Evolutionary conservation across 1,140 invertebrate species (phyloP).

Genomic region (Paraescarpia echinospica): DNA sequence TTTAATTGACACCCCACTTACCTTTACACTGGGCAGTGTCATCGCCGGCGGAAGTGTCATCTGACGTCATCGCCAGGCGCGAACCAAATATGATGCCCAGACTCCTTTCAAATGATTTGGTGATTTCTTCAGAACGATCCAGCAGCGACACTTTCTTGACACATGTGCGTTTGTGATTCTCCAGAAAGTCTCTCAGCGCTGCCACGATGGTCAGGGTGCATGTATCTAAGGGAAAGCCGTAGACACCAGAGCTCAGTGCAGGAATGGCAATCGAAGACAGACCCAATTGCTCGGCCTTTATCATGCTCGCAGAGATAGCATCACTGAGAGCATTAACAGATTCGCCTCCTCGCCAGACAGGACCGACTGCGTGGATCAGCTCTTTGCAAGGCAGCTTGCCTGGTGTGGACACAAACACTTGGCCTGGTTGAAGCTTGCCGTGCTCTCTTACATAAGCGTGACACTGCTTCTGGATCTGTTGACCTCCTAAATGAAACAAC

Average conservation of each 20-base stretch:
- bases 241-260: slow-evolving; percentile 42
- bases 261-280: slow-evolving; percentile 36
- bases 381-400: slow-evolving; percentile 36
- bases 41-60: background rate
- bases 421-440: slow-evolving; percentile 30
- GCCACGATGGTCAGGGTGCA: slow-evolving; percentile 21
- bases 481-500: slow-evolving; percentile 22
- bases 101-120: background rate
- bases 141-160: slow-evolving; percentile 34
- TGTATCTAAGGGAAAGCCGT: slow-evolving; percentile 37
- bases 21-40: background rate
- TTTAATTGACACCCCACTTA: too few relatives aligned
- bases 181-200: slow-evolving; percentile 14
- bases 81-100: background rate
- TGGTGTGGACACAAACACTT: slow-evolving; percentile 30
- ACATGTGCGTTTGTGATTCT: background rate
- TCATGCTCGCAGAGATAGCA: slow-evolving; percentile 33
- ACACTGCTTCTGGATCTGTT: slow-evolving; percentile 36
- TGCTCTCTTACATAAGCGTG: slow-evolving; percentile 27
- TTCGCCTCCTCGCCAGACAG: slow-evolving; percentile 36
- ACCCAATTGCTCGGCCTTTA: slow-evolving; percentile 24
- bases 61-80: background rate
- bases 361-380: slow-evolving; percentile 45
- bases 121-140: slow-evolving; percentile 4
- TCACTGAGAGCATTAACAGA: slow-evolving; percentile 25